Conservation (phyloP, 2,797 vertebrate genomes). For the Danio albolineatus region DNA sequence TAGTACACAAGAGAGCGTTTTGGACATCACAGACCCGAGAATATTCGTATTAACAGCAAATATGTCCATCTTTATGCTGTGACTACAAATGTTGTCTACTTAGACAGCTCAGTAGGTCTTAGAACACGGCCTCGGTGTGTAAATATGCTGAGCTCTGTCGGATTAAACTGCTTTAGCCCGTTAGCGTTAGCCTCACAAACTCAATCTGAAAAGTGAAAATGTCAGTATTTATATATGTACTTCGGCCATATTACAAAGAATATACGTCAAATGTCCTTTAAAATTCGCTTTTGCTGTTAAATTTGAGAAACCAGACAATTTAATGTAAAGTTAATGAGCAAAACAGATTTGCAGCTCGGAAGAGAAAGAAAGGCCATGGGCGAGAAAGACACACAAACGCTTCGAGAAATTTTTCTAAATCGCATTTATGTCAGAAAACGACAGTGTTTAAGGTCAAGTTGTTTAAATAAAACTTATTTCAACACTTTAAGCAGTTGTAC, state of each 20-base stretch:
- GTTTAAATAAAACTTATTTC: background rate
- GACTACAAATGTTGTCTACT: background rate
- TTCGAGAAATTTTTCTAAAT: background rate
- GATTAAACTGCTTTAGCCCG: conserved; percentile 29
- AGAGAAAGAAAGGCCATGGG: background rate
- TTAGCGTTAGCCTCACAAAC: conserved; percentile 31
- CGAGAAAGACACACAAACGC: background rate
- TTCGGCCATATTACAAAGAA: background rate
- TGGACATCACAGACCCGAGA: background rate
- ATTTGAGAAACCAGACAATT: background rate
- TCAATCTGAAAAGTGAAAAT: background rate
- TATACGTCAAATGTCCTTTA: background rate
- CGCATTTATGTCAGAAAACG: background rate
- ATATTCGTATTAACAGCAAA: background rate
- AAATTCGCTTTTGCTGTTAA: background rate
- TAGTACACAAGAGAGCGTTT: background rate
- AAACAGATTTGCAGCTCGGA: background rate
- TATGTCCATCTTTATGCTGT: background rate
- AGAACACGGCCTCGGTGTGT: background rate
- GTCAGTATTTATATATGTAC: background rate
- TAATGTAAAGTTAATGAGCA: background rate
- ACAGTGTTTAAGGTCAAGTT: background rate
- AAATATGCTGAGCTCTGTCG: background rate
- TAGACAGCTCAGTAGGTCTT: background rate
- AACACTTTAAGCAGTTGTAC: background rate